phyloP scores from a whole-genome alignment of 2,797 vertebrate genomes.

The Valencia hispanica region DNA sequence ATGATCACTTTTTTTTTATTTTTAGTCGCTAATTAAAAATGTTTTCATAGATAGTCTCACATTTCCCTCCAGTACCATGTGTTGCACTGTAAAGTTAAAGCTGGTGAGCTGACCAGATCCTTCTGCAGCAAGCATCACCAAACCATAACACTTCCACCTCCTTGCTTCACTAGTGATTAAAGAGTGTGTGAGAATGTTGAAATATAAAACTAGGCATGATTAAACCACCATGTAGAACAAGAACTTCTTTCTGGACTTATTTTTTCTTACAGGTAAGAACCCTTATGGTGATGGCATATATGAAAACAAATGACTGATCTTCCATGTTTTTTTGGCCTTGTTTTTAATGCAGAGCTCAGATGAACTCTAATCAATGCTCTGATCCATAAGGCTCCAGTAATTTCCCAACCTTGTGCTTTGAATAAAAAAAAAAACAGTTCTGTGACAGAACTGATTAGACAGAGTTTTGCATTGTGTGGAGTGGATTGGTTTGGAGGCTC shows the following conservation, averaged over 20 bases:
- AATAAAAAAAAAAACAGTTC: slow-evolving; percentile 61
- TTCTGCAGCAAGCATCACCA: neutral
- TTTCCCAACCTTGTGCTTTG: slow-evolving; percentile 55
- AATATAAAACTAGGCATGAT: neutral
- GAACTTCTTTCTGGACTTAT: neutral
- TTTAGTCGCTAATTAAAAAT: neutral
- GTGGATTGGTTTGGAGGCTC: slow-evolving; percentile 64
- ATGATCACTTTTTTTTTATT: neutral
- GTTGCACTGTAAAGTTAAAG: neutral
- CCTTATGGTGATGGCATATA: neutral
- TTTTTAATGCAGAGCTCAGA: slow-evolving; percentile 21
- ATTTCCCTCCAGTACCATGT: neutral
- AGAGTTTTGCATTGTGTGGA: slow-evolving; percentile 80
- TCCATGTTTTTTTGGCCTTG: slow-evolving; percentile 6
- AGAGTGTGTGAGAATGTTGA: too few species aligned
- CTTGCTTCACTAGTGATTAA: too few species aligned
- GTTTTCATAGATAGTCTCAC: neutral
- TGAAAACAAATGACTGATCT: neutral
- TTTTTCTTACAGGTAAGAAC: neutral
- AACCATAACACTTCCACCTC: neutral
- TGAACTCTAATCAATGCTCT: slow-evolving; percentile 24
- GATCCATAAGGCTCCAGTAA: slow-evolving; percentile 36
- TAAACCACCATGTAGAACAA: too few species aligned
- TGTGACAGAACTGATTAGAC: slow-evolving; percentile 82
- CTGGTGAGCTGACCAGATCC: neutral